These are phyloP conservation scores for Zosterops borbonicus DNA, from an alignment of 2,113 vertebrate genomes.

Conservation along the genomic window DNA sequence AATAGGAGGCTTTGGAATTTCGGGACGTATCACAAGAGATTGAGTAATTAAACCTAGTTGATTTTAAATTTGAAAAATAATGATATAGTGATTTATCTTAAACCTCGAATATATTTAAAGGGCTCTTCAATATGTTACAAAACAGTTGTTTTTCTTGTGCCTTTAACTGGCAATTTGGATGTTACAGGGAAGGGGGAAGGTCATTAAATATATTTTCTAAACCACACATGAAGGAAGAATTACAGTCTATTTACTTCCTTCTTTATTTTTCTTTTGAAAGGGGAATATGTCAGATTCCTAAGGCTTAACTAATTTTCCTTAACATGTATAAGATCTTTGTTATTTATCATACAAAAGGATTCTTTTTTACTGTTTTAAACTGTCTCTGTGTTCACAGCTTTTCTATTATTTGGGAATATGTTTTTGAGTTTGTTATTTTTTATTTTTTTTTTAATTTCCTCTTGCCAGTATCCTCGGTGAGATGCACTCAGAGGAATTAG, in stretches of 20 bases:
- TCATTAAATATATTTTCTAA: background rate
- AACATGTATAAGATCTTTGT: fast-evolving
- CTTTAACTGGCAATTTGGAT: background rate
- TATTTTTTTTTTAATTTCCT: background rate
- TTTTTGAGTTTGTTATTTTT: too few species aligned
- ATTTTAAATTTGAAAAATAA: background rate
- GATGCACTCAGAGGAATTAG: background rate
- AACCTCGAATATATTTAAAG: background rate
- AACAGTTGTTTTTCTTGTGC: background rate
- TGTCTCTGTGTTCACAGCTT: background rate
- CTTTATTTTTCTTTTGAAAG: background rate
- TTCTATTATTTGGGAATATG: background rate
- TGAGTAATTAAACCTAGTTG: background rate
- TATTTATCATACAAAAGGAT: background rate
- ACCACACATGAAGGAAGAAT: fast-evolving
- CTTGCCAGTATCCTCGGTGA: background rate
- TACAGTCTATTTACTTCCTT: background rate
- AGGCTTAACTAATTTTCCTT: background rate
- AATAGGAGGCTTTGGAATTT: background rate
- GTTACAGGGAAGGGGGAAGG: fast-evolving
- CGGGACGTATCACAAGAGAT: background rate
- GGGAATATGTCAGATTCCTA: background rate
- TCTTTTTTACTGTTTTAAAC: background rate
- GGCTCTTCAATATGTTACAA: fast-evolving
- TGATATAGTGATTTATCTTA: fast-evolving